phyloP scores from a whole-genome alignment of 2,113 vertebrate genomes.

The Benthochromis sp. region DNA sequence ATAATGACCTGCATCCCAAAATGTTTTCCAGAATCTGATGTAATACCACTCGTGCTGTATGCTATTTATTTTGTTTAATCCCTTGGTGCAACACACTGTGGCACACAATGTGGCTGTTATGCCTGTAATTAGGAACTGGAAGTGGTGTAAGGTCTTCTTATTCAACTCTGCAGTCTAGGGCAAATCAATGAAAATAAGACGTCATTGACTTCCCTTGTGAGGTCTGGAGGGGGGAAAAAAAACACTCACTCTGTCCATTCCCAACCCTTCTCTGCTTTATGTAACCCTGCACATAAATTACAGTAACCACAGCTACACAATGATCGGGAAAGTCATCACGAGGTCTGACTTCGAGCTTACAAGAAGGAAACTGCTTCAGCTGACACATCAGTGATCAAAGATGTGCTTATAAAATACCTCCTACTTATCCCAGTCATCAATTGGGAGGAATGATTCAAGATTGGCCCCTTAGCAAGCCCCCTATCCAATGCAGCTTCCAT shows the following conservation, averaged over 20 bases:
- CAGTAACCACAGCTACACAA: neutral
- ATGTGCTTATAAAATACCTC: neutral
- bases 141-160: neutral
- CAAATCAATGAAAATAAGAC: constrained; percentile 3
- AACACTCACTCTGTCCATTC: neutral
- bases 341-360: neutral
- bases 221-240: neutral
- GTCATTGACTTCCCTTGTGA: neutral
- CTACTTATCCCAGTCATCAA: neutral
- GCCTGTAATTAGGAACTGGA: neutral
- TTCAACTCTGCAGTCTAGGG: neutral
- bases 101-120: neutral
- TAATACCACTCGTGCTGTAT: neutral
- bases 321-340: neutral
- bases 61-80: neutral
- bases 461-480: neutral
- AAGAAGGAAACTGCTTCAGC: neutral
- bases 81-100: neutral
- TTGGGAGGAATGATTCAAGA: neutral
- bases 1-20: neutral
- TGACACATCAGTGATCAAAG: constrained; percentile 10
- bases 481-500: neutral
- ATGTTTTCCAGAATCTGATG: neutral
- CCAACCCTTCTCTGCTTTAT: neutral
- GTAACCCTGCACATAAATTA: neutral